These are phyloP conservation scores for Trochalopteron elliotii DNA, from an alignment of 2,113 vertebrate species.

Conservation along the genomic window DNA sequence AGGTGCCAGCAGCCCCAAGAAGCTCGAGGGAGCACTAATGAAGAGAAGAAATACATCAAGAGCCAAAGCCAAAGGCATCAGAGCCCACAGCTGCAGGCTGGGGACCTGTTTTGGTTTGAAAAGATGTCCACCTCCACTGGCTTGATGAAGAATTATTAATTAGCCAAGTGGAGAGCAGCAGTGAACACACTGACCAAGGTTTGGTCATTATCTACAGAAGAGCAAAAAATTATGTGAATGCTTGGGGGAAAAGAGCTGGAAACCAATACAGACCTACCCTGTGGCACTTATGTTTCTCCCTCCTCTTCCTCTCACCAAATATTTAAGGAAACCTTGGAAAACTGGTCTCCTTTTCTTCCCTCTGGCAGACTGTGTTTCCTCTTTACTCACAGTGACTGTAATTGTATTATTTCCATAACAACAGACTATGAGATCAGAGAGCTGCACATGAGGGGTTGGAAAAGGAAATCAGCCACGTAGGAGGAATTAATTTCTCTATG, in stretches of 20 bases:
- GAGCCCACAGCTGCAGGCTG: not conserved
- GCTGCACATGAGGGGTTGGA: not conserved
- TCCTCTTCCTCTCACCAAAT: not conserved
- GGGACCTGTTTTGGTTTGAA: not conserved
- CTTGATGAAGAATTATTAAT: conserved; percentile 2
- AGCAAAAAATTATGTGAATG: not conserved
- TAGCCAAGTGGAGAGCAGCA: not conserved
- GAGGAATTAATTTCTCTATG: not conserved
- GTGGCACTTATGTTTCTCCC: not conserved
- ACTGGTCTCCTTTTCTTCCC: not conserved
- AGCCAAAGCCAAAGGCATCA: not conserved
- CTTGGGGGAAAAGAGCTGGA: not conserved
- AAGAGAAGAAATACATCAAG: not conserved
- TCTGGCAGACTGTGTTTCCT: not conserved
- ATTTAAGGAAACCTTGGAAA: not conserved
- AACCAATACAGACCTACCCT: not conserved
- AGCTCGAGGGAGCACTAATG: not conserved
- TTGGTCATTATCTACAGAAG: not conserved
- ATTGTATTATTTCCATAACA: conserved; percentile 59
- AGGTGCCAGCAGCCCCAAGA: not conserved
- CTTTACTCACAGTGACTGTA: not conserved
- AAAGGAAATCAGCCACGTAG: not conserved
- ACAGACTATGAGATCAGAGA: conserved; percentile 28
- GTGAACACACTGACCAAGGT: not conserved
- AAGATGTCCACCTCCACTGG: not conserved